A percentile compares a stretch with the other conserved stretches of the same genome.
These are phyloP conservation scores for fruit fly (Drosophila melanogaster) DNA, from an alignment of 1,140 invertebrate genomes.

Conservation along the genomic window DNA sequence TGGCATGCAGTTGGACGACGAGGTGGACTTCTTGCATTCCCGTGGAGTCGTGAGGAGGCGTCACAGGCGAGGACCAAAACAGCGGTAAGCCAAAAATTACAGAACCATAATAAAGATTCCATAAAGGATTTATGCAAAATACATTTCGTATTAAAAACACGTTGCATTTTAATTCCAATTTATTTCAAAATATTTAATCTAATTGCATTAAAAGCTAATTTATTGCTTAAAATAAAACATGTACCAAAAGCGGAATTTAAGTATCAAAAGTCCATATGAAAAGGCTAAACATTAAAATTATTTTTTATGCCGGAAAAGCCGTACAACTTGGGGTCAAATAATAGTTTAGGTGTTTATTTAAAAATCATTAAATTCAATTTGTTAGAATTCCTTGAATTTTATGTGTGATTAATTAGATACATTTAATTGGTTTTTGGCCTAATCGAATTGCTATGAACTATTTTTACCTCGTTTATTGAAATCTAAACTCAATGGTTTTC, in stretches of 20 bases:
- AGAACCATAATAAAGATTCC: not conserved
- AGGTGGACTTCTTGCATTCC: constrained; percentile 76
- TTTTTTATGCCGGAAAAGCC: too few relatives aligned
- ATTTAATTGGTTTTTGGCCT: not conserved
- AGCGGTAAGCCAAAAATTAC: constrained; percentile 46
- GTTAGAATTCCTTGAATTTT: not conserved
- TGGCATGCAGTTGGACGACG: constrained; percentile 75
- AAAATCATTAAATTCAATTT: not conserved
- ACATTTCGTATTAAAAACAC: too few relatives aligned
- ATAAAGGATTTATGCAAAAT: not conserved
- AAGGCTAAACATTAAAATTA: not conserved
- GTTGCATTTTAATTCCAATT: not conserved
- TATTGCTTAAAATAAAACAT: not conserved
- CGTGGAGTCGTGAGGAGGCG: constrained; percentile 66
- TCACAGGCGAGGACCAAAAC: constrained; percentile 77
- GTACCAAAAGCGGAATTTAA: not conserved
- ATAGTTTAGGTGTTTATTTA: not conserved
- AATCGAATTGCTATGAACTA: not conserved
- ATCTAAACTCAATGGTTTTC: not conserved
- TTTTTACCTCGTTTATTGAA: not conserved
- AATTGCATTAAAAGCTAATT: too few relatives aligned
- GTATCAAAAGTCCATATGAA: not conserved
- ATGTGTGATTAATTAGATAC: not conserved
- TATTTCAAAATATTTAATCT: not conserved
- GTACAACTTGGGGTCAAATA: not conserved